These are phyloP conservation scores for Cheilosia urbana DNA, from an alignment of 2,888 invertebrate species.

Conservation along the genomic window DNA sequence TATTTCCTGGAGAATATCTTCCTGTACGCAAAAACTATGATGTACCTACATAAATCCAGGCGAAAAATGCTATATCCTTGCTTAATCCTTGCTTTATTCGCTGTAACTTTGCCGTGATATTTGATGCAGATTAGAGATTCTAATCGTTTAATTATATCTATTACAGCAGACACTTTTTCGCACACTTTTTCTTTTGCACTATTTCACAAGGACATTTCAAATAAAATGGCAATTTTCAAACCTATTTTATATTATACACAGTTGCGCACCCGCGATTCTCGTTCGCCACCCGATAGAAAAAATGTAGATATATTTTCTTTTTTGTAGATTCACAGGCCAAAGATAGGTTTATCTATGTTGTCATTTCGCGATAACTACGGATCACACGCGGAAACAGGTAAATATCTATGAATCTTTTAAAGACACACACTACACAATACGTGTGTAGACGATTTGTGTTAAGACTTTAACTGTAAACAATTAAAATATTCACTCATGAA, in stretches of 20 bases:
- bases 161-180: background rate
- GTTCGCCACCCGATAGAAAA: background rate
- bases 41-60: conserved; percentile 3
- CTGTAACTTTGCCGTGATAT: conserved; percentile 20
- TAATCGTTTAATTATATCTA: background rate
- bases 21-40: conserved; percentile 15
- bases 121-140: conserved; percentile 19
- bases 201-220: conserved; percentile 19
- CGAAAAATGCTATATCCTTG: conserved; percentile 43
- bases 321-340: background rate
- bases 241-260: background rate
- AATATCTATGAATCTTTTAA: background rate
- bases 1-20: conserved; percentile 19
- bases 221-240: background rate
- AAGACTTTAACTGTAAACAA: conserved; percentile 7
- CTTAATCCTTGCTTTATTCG: conserved; percentile 28
- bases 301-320: conserved; percentile 5
- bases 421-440: conserved; percentile 10
- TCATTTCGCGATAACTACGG: conserved; percentile 17
- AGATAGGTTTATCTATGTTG: background rate
- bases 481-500: background rate
- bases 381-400: background rate
- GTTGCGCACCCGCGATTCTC: background rate
- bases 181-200: background rate
- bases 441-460: background rate